A percentile compares a stretch with the other conserved stretches of the same genome.
Evolutionary conservation across 2,113 vertebrate genomes (phyloP).

Genomic region (Hymenochirus boettgeri): DNA sequence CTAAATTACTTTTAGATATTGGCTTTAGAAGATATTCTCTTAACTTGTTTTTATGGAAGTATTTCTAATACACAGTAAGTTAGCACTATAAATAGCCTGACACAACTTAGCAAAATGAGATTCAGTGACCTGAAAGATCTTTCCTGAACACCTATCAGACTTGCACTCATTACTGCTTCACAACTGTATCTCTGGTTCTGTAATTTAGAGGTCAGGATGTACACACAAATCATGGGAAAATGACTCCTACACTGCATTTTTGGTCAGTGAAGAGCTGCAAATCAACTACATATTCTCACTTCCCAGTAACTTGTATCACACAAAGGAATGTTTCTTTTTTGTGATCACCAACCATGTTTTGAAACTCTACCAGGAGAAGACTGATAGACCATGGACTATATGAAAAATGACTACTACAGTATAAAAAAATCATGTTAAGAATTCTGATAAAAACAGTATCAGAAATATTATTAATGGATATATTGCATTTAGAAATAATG

Average conservation of each 20-base stretch:
- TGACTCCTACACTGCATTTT: constrained; percentile 3
- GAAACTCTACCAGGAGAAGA: neutral
- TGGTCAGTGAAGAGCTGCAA: neutral
- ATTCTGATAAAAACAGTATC: no score
- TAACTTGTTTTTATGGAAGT: no score
- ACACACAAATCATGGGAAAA: constrained; percentile 16
- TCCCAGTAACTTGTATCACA: constrained; percentile 11
- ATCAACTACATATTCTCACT: constrained; percentile 1
- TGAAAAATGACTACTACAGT: neutral
- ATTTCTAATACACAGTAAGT: no score
- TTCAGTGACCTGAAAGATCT: constrained; percentile 23
- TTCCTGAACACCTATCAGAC: neutral
- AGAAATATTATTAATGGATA: no score
- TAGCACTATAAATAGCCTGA: no score
- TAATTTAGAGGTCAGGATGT: constrained; percentile 10
- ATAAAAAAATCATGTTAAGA: no score
- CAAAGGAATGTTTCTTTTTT: constrained; percentile 26
- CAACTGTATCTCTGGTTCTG: no score
- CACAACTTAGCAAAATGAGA: neutral
- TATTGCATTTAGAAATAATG: no score
- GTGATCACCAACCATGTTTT: constrained; percentile 12
- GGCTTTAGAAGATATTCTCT: no score
- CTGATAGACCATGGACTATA: neutral
- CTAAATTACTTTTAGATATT: no score
- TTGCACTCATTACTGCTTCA: constrained; percentile 3